Conservation (phyloP, 2,888 invertebrate species). For the Automeris io region DNA sequence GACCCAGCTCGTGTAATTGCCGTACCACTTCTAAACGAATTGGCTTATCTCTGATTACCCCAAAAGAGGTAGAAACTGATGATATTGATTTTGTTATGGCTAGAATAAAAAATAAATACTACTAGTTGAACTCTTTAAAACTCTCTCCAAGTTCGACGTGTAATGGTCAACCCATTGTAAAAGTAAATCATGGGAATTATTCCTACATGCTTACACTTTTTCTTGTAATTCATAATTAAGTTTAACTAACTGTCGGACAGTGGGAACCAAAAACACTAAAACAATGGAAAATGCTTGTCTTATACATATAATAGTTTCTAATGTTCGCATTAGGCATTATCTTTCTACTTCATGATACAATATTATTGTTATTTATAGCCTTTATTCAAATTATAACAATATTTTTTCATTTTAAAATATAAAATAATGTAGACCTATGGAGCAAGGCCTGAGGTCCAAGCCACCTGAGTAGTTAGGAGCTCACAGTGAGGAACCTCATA, state of each 20-base stretch:
- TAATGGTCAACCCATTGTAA: constrained; percentile 46
- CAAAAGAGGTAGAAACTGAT: no score
- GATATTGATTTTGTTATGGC: neutral
- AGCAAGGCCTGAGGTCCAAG: no score
- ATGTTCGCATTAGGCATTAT: constrained; percentile 15
- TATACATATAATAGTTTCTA: constrained; percentile 55
- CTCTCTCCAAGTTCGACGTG: constrained; percentile 8
- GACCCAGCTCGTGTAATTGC: no score
- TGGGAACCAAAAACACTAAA: constrained; percentile 45
- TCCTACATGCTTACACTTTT: constrained; percentile 40
- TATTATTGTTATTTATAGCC: no score
- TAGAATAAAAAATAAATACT: constrained; percentile 3
- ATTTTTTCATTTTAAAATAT: no score
- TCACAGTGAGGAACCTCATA: no score
- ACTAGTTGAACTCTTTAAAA: neutral
- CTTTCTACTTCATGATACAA: neutral
- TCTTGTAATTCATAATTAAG: constrained; percentile 62
- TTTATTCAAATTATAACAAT: no score
- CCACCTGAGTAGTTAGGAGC: no score
- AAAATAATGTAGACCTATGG: no score
- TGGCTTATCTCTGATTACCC: no score
- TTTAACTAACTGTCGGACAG: constrained; percentile 58
- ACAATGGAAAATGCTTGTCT: constrained; percentile 49
- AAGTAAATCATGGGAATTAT: constrained; percentile 61
- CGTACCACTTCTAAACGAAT: no score